Evolutionary conservation across 2,797 vertebrate species (phyloP), one percentile per base, ranked within the genome.

Genomic region (Corythornis leucogaster): DNA sequence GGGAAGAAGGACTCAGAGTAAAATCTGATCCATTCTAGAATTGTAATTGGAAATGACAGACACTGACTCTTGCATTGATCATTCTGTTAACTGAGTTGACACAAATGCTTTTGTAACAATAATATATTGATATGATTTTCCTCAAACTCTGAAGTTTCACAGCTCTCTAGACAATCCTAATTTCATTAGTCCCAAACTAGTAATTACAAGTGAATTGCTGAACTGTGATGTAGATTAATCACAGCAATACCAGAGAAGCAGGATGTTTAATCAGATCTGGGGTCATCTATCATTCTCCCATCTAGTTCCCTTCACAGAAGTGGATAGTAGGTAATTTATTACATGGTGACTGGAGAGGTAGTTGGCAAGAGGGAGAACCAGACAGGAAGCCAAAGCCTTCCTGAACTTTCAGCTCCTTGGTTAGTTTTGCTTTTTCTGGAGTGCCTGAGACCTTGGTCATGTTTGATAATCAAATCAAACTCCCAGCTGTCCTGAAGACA

Each of bases 151-250:
- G 48, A 89, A 69, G 46, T 92, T 80, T 64, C 70, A 75, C 51
- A 93, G 81, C 64, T 90, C 54, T 80, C 85, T 93, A 71, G 71
- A 86, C 68, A 83, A 61, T 45, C 42, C 57, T 86, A 75, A 92
- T 80, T 93, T 87, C 55, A n/a, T 82, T 46, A 80, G 22, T 71
- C 43, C 43, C 74, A 82, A 8, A 8, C 33, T 90, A 68, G 74
- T 93, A 95, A 91, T 80, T 92, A 63, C 62, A 82, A 55, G 54
- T 89, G 75, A 96, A 87, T 46, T 5, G 13, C 42, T 91, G 84
- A 94, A 67, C 89, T 91, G 69, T 81, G 75, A 73, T 81, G 42
- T 51, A 91, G 85, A 93, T 93, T 94, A 94, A 93, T 92, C 86
- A 85, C 53, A 89, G 20, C 22, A 79, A 46, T 74, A 73, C 54